These are phyloP conservation scores for Mola mola DNA, from an alignment of 2,113 vertebrate genomes.

Conservation along the genomic window DNA sequence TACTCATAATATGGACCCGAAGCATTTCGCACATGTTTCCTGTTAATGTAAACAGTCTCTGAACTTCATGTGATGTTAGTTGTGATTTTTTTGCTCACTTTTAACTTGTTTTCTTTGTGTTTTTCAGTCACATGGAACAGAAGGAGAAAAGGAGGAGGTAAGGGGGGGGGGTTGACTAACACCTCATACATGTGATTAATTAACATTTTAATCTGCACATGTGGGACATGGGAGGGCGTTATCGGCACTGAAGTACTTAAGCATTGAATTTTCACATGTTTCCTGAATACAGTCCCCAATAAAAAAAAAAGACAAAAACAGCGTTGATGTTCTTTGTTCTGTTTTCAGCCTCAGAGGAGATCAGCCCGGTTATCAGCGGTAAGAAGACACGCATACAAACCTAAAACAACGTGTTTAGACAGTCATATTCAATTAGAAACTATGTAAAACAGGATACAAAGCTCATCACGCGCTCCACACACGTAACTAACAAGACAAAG, in stretches of 20 bases:
- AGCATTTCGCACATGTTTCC: slow-evolving; percentile 20
- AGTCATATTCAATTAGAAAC: neutral
- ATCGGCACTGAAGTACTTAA: neutral
- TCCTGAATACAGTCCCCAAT: neutral
- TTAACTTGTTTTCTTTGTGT: slow-evolving; percentile 32
- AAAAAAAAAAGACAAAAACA: slow-evolving; percentile 1
- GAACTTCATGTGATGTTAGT: neutral
- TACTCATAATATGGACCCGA: slow-evolving; percentile 17
- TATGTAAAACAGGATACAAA: neutral
- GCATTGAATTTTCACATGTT: neutral
- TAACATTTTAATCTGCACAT: neutral
- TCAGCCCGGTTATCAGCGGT: slow-evolving; percentile 93
- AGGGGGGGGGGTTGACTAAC: slow-evolving; percentile 27
- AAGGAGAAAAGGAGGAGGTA: slow-evolving; percentile 89
- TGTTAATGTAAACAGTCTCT: slow-evolving; percentile 21
- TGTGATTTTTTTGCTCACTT: neutral
- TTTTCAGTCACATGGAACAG: slow-evolving; percentile 78
- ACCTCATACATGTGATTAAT: neutral
- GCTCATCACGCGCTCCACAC: neutral
- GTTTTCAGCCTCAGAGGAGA: slow-evolving; percentile 92
- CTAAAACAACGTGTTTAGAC: neutral
- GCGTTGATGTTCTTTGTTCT: slow-evolving; percentile 52
- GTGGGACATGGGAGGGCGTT: neutral
- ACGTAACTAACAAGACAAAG: neutral
- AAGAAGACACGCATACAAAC: slow-evolving; percentile 61